Base-by-base conservation (phyloP, 2,113 vertebrate species). In the Hypomesus transpacificus region DNA sequence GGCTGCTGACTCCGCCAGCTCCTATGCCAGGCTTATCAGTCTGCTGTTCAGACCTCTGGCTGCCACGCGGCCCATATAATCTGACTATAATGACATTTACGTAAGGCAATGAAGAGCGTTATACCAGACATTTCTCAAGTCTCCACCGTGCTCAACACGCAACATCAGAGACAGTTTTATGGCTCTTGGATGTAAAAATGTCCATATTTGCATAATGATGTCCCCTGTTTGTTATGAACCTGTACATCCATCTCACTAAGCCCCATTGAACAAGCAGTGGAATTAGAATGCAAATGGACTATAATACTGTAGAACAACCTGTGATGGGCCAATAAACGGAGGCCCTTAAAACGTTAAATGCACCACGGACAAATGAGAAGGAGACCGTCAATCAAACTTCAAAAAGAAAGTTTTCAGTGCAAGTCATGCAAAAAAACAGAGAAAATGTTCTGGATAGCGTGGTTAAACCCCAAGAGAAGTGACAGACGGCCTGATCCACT, bases 281-380 rank as follows among this genome's bases (percentile, higher is more conserved):
- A 82, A 88, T 89, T 86, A 83, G 84, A 89, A 86, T 86, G 87
- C 85, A 88, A 88, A 88, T 87, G 80, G 81, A 79, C 80, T 61
- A 75, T 85, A 86, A 86, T 86, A 77, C 78, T 80, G 74, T 80
- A 52, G 59, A 74, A 71, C 66, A 77, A 65, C 60, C 67, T 16
- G 51, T 71, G 70, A 87, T 76, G 80, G 82, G 74, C 77, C 82
- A 79, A 82, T 86, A 87, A 84, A 83, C 24, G 26, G 59, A 61
- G 21, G 14, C 14, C 14, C 14, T 28, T 6, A 61, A 24, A 22
- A 65, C 75, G 75, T 67, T 67, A 59, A 28, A 71, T 57, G 34
- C 74, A 73, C 28, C 61, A 70, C 31, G 72, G 66, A 75, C 50
- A 59, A 66, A 50, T 74, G 73, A 65, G 31, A 53, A 65, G 39